These are phyloP conservation scores for Tachuris rubrigastra DNA, from an alignment of 2,113 vertebrate species.

Conservation along the genomic window DNA sequence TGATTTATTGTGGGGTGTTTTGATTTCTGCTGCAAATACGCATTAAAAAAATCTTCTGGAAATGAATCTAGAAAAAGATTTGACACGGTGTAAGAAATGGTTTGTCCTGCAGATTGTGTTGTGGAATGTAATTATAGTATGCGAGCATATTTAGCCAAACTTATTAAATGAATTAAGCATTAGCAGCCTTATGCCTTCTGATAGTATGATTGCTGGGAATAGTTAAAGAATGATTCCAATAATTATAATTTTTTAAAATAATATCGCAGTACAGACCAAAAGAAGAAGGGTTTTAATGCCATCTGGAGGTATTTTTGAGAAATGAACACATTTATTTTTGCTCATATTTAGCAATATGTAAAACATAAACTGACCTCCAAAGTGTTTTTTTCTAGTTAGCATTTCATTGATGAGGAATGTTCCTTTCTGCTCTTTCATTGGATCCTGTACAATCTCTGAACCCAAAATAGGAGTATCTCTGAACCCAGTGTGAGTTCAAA, in stretches of 20 bases:
- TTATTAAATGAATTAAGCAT: constrained; percentile 46
- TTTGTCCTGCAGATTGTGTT: constrained; percentile 41
- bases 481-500: background rate
- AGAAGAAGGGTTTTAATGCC: constrained; percentile 75
- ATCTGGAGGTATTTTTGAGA: constrained; percentile 77
- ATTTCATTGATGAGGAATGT: background rate
- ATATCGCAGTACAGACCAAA: constrained; percentile 26
- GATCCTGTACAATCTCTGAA: background rate
- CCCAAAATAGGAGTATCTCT: background rate
- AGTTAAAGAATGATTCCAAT: constrained; percentile 50
- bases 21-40: constrained; percentile 41
- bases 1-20: constrained; percentile 43
- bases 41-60: constrained; percentile 54
- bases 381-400: background rate
- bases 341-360: constrained; percentile 42
- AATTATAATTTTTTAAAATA: constrained; percentile 49
- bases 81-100: background rate
- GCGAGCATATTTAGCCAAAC: constrained; percentile 36
- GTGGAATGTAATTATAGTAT: constrained; percentile 38
- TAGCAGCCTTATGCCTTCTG: constrained; percentile 41
- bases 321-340: constrained; percentile 56
- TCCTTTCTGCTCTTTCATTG: background rate
- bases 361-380: background rate
- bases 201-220: constrained; percentile 40
- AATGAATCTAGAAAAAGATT: constrained; percentile 54